Base-by-base conservation (phyloP, 2,888 invertebrate species). In the Shargacucullia verbasci region DNA sequence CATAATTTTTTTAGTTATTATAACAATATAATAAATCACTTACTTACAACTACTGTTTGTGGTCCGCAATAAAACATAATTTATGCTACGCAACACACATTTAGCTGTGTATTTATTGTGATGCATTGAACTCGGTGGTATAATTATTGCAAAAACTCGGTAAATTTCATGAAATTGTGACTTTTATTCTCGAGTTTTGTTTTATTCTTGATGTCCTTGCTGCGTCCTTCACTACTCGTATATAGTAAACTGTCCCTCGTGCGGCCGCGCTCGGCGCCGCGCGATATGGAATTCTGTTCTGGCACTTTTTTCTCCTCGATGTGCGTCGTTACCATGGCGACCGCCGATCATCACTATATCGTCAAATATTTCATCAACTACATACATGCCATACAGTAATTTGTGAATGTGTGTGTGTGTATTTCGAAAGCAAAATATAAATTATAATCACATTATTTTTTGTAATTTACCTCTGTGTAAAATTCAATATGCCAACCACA, bases 21-120 rank as follows among this genome's bases (percentile, higher is more conserved):
- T 12, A 14, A 35, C 20, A 20, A 3, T 20, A 20, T 20, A 20
- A 20, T 20, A 20, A 20, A 20, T 20, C 20, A 3, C 2, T 20
- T 20, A 20, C 2, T 20, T 3, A 20, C 20, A 20, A 20, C 20
- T 20, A 4, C 20, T 20, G 20, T 44, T 12, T 31, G 64, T 44
- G 39, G 56, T 39, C 13, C 3, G 38, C 10, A 20, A 20, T 39
- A 54, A 1, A 27, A 8, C 13, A 20, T 44, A 12, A 53, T 63
- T 13, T 62, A 38, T 43, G 41, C 0, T 7, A 29, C 10, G 12
- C 3, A 11, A 7, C n/a, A 3, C 11, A 33, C 5, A n/a, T n/a
- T n/a, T 4, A 4, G 11, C 5, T n/a, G n/a, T n/a, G 5, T 2
- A 33, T 33, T 33, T 33, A n/a, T n/a, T 25, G n/a, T 14, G 12